A percentile compares a stretch with the other conserved stretches of the same genome.
Conservation (phyloP, 2,888 invertebrate genomes). For the Microdon myrmicae region DNA sequence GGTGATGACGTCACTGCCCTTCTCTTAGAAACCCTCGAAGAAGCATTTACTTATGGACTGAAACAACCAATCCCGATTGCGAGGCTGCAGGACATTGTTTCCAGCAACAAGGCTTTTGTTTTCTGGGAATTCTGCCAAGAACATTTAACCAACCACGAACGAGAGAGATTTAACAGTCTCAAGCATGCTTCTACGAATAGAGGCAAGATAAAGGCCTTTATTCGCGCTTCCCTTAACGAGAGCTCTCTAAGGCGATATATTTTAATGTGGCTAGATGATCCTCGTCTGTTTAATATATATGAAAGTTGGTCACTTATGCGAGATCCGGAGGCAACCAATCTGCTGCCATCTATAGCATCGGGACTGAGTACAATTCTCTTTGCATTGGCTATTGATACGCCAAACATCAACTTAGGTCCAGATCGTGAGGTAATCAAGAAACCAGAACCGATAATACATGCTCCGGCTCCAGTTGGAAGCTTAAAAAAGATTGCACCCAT, state of each 20-base stretch:
- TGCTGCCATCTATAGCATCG: slow-evolving; percentile 86
- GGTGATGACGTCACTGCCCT: slow-evolving; percentile 72
- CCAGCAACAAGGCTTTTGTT: slow-evolving; percentile 69
- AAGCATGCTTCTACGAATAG: slow-evolving; percentile 75
- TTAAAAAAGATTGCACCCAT: slow-evolving; percentile 57
- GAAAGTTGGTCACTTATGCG: slow-evolving; percentile 87
- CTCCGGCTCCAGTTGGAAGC: slow-evolving; percentile 72
- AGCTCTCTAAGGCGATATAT: slow-evolving; percentile 86
- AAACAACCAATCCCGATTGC: slow-evolving; percentile 67
- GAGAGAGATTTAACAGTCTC: slow-evolving; percentile 82
- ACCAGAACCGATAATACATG: slow-evolving; percentile 77
- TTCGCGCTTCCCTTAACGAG: slow-evolving; percentile 90
- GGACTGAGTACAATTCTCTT: slow-evolving; percentile 90
- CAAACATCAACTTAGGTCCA: slow-evolving; percentile 75
- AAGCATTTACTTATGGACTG: slow-evolving; percentile 81
- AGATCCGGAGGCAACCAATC: slow-evolving; percentile 80
- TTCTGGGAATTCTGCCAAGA: slow-evolving; percentile 83
- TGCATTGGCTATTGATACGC: slow-evolving; percentile 90
- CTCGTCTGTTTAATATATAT: slow-evolving; percentile 76
- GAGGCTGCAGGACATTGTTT: slow-evolving; percentile 74
- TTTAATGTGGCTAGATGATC: slow-evolving; percentile 77
- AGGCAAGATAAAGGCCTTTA: slow-evolving; percentile 77
- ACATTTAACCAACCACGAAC: slow-evolving; percentile 87
- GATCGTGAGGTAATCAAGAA: slow-evolving; percentile 59
- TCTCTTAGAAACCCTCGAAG: slow-evolving; percentile 80